Evolutionary conservation across 2,113 vertebrate genomes (phyloP).

Genomic region (Hypanus sabinus): DNA sequence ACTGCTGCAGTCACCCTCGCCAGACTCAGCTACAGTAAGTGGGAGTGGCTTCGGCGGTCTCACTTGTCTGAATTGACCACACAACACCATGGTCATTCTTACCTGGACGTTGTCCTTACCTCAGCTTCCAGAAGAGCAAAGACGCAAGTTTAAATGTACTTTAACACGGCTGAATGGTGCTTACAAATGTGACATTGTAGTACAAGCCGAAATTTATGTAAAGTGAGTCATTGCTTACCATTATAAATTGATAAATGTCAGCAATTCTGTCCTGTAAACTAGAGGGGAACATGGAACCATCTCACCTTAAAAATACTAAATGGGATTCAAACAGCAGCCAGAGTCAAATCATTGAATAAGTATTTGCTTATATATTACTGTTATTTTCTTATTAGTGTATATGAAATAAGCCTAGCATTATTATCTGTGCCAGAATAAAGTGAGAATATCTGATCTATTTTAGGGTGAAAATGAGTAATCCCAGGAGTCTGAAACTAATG

Average conservation of each 20-base stretch:
- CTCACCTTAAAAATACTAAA: background rate
- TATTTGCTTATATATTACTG: background rate
- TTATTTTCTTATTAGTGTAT: background rate
- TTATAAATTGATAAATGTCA: background rate
- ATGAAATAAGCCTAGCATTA: background rate
- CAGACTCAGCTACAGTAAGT: too few species aligned
- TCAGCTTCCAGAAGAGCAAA: background rate
- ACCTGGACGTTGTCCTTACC: too few species aligned
- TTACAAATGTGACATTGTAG: background rate
- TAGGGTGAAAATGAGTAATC: background rate
- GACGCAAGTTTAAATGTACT: background rate
- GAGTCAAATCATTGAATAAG: background rate
- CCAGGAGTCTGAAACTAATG: background rate
- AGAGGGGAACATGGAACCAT: background rate
- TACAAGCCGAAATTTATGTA: background rate
- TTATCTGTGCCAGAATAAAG: background rate
- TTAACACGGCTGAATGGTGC: background rate
- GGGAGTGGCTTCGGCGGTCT: too few species aligned
- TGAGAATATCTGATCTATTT: background rate
- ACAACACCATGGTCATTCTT: too few species aligned
- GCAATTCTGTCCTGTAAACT: background rate
- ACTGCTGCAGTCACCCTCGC: too few species aligned
- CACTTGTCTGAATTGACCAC: too few species aligned
- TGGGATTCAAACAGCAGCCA: background rate
- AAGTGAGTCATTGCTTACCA: background rate